A percentile compares a stretch with the other conserved stretches of the same genome.
phyloP scores from a whole-genome alignment of 2,113 vertebrate genomes.

The Muntiacus reevesi region DNA sequence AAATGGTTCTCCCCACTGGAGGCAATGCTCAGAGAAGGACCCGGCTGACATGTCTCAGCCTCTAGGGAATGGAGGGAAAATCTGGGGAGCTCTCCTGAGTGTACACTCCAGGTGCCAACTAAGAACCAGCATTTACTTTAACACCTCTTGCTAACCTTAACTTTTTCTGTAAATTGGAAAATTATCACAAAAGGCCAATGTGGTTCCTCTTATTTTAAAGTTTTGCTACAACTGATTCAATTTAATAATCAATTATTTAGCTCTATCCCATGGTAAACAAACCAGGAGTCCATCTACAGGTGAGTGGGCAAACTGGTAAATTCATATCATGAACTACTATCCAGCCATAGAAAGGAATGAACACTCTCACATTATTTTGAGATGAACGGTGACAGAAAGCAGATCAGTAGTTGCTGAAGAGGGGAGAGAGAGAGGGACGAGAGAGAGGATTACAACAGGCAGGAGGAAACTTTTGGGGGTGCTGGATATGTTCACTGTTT shows the following conservation, averaged over 20 bases:
- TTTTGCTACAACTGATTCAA: neutral
- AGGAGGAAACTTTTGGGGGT: neutral
- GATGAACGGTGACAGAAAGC: neutral
- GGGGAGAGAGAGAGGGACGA: neutral
- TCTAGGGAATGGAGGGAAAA: neutral
- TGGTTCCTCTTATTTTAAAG: neutral
- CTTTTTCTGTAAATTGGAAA: neutral
- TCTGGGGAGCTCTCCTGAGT: neutral
- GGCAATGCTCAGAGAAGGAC: neutral
- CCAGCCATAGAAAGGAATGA: neutral
- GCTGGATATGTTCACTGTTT: neutral
- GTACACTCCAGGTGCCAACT: neutral
- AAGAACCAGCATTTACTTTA: neutral
- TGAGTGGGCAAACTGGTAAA: neutral
- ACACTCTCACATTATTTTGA: neutral
- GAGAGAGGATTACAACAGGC: neutral
- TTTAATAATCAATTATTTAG: neutral
- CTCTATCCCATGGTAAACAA: neutral
- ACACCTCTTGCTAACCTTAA: neutral
- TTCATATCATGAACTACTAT: neutral
- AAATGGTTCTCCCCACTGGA: neutral
- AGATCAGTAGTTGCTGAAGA: neutral
- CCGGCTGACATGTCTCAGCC: neutral
- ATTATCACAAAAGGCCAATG: neutral
- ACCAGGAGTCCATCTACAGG: neutral